Base-by-base conservation (phyloP, 1,140 invertebrate genomes). In the Spodoptera frugiperda region DNA sequence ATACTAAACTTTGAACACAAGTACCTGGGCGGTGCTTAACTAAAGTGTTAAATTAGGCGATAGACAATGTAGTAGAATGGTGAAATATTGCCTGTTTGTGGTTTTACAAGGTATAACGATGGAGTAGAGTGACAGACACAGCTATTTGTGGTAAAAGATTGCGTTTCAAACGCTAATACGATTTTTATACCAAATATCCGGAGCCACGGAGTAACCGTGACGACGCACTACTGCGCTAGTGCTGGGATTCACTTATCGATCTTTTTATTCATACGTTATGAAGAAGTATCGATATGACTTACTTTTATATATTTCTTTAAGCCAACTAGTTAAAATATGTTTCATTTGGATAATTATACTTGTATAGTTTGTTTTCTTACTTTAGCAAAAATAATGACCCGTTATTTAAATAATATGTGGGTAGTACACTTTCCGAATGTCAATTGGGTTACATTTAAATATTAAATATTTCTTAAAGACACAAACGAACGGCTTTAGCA, bases 161-260 rank as follows among this genome's bases (percentile, higher is more conserved):
- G 59, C 73, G 51, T 76, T 75, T 76, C 73, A 46, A 67, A 49
- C 59, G 33, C 73, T 80, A 80, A 78, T 68, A 75, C 73, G 73
- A 78, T 76, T 81, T 81, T 76, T 81, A 81, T 74, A 78, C 73
- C 59, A 76, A 81, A 81, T 81, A 81, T 78, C 80, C 80, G 77
- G 71, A n/a, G 21, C 17, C 10, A 30, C 46, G 68, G 33, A 57
- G 78, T 74, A 70, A 80, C 55, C 46, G 74, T 77, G 74, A 77
- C 78, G 70, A 21, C 17, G 78, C 78, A 73, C 25, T 71, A 49
- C 72, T 53, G 10, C 2, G 6, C 0, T 79, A 79, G 78, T 25
- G 78, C 51, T 9, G 73, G 9, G 78, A 71, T 3, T 10, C 25
- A 21, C 15, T n/a, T 11, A 44, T 8, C 2, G 44, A 39, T 46